Evolutionary conservation across 1,140 invertebrate genomes (phyloP), one percentile per base, ranked within the genome.

Genomic region (Cepaea nemoralis): DNA sequence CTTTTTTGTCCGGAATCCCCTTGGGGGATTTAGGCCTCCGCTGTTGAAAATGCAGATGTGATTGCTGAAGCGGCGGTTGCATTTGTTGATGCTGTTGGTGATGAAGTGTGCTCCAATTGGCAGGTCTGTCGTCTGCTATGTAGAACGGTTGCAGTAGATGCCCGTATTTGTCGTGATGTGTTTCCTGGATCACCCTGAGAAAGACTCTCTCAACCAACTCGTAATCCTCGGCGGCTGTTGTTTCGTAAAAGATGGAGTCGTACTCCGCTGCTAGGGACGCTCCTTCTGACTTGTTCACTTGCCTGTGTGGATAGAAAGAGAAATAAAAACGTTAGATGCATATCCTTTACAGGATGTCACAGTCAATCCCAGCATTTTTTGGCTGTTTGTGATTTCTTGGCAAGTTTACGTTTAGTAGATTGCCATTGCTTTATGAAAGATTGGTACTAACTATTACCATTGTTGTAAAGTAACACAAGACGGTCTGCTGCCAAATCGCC

Each of bases 151-250:
- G 87, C 22, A 87, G 84, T 35, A 87, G 22, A 35, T 84, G 83
- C 24, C 87, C 83, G 45, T 91, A 90, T 70, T 86, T 86, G 75
- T 91, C 86, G 37, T 85, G 82, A 27, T 90, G 85, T 77, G 91
- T 88, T 48, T 90, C 88, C 55, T 89, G 85, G 1, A 91, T 83
- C 16, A 90, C 74, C 40, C 89, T 88, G 59, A 89, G 89, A 79
- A 92, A 92, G 12, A 91, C 88, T 35, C 85, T 84, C 66, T 89
- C 89, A 19, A 92, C 91, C 27, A 85, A 86, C 69, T 89, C 87
- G 82, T 87, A 91, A 37, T 92, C 91, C 75, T 92, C 91, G 1
- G 91, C 91, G 24, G 91, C 91, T 27, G 90, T 88, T 24, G 88
- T 90, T 79, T 92, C 91, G 82, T 88, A 91, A 83, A 91, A 92